Conservation (phyloP, 2,797 vertebrate species). For the Poecile montanus region DNA sequence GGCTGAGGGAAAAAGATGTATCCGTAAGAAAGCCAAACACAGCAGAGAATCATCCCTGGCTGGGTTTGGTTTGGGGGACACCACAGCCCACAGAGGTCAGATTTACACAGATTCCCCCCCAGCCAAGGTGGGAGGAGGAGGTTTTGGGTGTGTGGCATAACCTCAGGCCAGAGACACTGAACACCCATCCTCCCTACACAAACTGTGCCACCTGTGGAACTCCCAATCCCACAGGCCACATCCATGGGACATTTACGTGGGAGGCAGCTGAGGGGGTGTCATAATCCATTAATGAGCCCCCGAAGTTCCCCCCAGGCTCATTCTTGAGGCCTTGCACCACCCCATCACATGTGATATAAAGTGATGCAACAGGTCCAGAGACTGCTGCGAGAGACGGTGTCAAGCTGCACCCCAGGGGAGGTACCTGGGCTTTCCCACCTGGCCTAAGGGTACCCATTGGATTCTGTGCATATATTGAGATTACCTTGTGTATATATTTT, state of each 20-base stretch:
- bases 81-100: neutral
- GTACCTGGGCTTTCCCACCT: neutral
- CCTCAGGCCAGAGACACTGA: no score
- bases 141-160: fast-evolving
- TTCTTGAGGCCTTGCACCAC: neutral
- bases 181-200: neutral
- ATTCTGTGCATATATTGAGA: neutral
- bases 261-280: neutral
- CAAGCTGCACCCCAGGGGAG: neutral
- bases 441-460: fast-evolving
- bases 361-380: no score
- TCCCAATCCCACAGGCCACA: neutral
- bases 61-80: neutral
- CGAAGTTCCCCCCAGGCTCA: neutral
- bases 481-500: neutral
- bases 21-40: neutral
- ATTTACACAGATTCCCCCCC: neutral
- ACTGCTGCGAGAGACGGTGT: no score
- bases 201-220: neutral
- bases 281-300: neutral
- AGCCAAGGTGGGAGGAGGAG: fast-evolving
- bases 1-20: neutral
- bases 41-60: neutral
- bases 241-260: no score
- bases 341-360: fast-evolving